phyloP scores from a whole-genome alignment of 2,888 invertebrate species.

The Stenoptilia bipunctidactyla region DNA sequence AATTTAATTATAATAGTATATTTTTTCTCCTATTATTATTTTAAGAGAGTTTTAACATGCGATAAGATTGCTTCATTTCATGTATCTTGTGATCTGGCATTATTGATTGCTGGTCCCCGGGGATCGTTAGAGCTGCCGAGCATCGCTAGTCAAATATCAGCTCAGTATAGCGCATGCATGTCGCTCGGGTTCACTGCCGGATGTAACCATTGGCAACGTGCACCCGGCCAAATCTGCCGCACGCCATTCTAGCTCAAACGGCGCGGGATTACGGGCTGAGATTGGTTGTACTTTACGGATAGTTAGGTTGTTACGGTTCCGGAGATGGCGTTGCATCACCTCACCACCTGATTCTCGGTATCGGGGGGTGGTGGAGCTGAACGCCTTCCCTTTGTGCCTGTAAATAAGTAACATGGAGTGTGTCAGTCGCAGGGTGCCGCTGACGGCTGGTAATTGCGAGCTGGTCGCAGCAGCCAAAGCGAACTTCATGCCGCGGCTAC shows the following conservation, averaged over 20 bases:
- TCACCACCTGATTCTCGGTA: conserved; percentile 26
- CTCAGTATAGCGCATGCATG: conserved; percentile 16
- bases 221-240: conserved; percentile 10
- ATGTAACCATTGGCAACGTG: conserved; percentile 35
- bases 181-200: conserved; percentile 29
- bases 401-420: conserved; percentile 26
- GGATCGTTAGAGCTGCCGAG: not conserved
- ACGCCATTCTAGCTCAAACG: not conserved
- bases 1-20: no score
- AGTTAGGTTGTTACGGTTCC: not conserved
- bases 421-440: conserved; percentile 17
- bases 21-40: no score
- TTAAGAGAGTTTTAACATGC: no score
- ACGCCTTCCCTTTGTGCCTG: conserved; percentile 25
- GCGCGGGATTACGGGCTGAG: not conserved
- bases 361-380: conserved; percentile 17
- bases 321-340: not conserved
- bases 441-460: conserved; percentile 28
- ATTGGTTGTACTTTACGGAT: not conserved
- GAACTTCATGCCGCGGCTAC: no score
- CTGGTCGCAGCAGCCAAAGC: not conserved
- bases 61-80: no score
- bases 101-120: not conserved
- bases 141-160: conserved; percentile 5
- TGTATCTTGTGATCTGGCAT: not conserved